Evolutionary conservation across 2,113 vertebrate species (phyloP), one percentile per base, ranked within the genome.

Genomic region (Phyllopteryx taeniolatus): DNA sequence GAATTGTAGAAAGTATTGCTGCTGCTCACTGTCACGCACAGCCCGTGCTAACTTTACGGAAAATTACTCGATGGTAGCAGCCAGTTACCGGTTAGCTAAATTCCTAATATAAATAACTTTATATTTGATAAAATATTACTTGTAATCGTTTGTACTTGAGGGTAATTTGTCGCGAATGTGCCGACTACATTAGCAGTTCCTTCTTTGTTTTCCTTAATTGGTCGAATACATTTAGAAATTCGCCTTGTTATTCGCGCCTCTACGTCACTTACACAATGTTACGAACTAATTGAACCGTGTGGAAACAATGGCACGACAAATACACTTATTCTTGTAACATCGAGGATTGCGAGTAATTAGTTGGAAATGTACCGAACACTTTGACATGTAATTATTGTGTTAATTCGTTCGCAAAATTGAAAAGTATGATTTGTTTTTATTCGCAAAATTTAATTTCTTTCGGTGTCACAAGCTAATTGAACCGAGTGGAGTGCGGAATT

Each of bases 231-330:
- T 9, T 0, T 0, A 11, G 6, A 31, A 6, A 44, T 71, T 63
- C 68, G 5, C 83, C 83, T 86, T 86, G 66, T 85, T 83, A 89
- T 90, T 85, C 83, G 88, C 89, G 88, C 88, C 76, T 85, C 44
- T 1, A 17, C 64, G 73, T 62, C 73, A 83, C 62, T 75, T 88
- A 83, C 82, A 49, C 56, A 65, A 77, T 83, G 78, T 80, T 19
- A 53, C 74, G 0, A 6, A 0, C 8, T 74, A 86, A 83, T 59
- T 4, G 0, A 31, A n/a, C 75, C 86, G 85, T 66, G 17, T 57
- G 62, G 77, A 80, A 61, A 61, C 59, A 35, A 35, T 17, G 27
- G 1, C 13, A 59, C 11, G 14, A 4, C 3, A 13, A 31, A 59
- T 13, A 31, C 5, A 56, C 20, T 12, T 15, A 13, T n/a, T n/a